phyloP scores from a whole-genome alignment of 1,140 invertebrate genomes.

The Micrasema minimum region DNA sequence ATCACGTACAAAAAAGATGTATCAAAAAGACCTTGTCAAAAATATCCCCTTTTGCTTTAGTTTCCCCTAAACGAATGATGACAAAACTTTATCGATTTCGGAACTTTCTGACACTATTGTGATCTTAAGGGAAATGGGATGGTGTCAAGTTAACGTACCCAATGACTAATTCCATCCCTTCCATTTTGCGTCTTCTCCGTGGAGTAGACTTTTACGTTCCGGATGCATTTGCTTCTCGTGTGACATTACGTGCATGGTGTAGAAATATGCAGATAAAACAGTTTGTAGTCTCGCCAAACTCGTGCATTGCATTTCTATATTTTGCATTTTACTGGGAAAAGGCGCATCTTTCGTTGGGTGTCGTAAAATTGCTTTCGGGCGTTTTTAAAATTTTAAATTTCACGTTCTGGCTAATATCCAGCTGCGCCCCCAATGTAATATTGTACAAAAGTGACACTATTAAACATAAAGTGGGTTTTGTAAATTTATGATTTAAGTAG shows the following conservation, averaged over 20 bases:
- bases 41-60: constrained; percentile 25
- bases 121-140: neutral
- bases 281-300: constrained; percentile 2
- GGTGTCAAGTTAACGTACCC: too few relatives aligned
- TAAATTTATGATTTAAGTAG: too few relatives aligned
- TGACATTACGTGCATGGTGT: neutral
- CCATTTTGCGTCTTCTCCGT: too few relatives aligned
- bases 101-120: constrained; percentile 12
- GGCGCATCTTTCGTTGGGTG: constrained; percentile 3
- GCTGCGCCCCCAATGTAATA: too few relatives aligned
- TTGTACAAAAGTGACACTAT: too few relatives aligned
- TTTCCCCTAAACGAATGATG: constrained; percentile 18
- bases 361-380: neutral
- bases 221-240: neutral
- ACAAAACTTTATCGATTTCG: constrained; percentile 27
- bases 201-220: too few relatives aligned
- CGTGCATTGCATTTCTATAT: constrained; percentile 5
- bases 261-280: too few relatives aligned
- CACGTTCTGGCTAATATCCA: too few relatives aligned
- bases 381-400: neutral
- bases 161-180: too few relatives aligned
- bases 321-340: constrained; percentile 8
- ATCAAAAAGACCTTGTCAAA: neutral
- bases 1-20: constrained; percentile 27
- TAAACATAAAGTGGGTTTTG: too few relatives aligned